phyloP scores from a whole-genome alignment of 2,797 vertebrate species.

The Smutsia temminckii region DNA sequence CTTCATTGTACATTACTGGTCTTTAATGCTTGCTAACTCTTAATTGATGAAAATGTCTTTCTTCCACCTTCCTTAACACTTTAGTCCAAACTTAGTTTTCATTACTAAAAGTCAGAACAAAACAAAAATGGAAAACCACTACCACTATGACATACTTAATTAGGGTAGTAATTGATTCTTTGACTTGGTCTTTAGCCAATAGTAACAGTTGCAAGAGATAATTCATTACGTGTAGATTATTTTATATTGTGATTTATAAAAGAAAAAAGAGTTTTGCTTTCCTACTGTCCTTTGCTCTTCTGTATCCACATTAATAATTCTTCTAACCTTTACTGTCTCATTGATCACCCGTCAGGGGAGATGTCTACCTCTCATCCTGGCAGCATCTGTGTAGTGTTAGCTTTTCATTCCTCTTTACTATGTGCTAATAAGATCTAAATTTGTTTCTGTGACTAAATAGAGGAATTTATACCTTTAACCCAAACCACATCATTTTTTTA shows the following conservation, averaged over 20 bases:
- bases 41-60: neutral
- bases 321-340: neutral
- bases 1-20: neutral
- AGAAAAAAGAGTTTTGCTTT: neutral
- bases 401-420: neutral
- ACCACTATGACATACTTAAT: fast-evolving
- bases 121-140: neutral
- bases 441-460: conserved; percentile 44
- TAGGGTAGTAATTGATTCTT: neutral
- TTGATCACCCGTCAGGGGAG: neutral
- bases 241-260: neutral
- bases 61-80: neutral
- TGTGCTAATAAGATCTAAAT: neutral
- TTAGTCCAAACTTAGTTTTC: neutral
- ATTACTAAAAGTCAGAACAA: neutral
- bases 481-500: conserved; percentile 21
- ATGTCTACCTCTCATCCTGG: neutral
- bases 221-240: neutral
- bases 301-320: neutral
- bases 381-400: neutral
- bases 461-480: conserved; percentile 26
- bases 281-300: neutral
- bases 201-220: neutral
- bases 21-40: neutral
- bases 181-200: neutral